Evolutionary conservation across 1,140 invertebrate genomes (phyloP), one percentile per base, ranked within the genome.

Genomic region (Drosophila serrata): DNA sequence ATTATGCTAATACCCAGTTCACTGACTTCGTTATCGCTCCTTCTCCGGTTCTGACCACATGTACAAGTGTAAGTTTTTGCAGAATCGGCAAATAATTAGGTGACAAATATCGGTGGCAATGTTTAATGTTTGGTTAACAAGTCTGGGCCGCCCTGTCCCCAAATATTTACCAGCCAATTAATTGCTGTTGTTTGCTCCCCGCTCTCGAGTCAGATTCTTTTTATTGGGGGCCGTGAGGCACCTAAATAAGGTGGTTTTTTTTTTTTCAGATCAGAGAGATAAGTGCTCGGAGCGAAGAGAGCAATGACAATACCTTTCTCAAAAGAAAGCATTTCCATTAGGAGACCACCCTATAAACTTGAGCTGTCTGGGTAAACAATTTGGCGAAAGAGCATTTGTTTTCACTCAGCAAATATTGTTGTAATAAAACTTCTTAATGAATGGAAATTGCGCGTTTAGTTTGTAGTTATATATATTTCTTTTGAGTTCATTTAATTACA

Each of bases 61-160:
- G 17, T 69, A 31, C 19, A 35, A 29, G 39, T 70, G 40, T 45
- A 69, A 65, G 39, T 45, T 43, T 62, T 42, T 33, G 31, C 33
- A 72, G 35, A 72, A 37, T 72, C 67, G 13, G 22, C 69, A 73
- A 59, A 73, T 73, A 72, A 49, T 48, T 73, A 40, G 53, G 72
- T 76, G 60, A 58, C 60, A 77, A 73, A 57, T 61, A 29, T 27
- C 42, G 51, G 62, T 73, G 49, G 22, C 46, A 46, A 58, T 64
- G 63, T 86, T 78, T 78, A 85, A 69, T 79, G 35, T 63, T 78
- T 78, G 43, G 43, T 85, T 86, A 85, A 74, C 79, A 86, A 45
- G 78, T 81, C 82, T 85, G 75, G 56, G 35, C 40, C 57, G 39
- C 35, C 35, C 24, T 27, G 56, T 37, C 42, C 27, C 64, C 42